phyloP scores from a whole-genome alignment of 2,797 vertebrate species.

The Podarcis lilfordi region DNA sequence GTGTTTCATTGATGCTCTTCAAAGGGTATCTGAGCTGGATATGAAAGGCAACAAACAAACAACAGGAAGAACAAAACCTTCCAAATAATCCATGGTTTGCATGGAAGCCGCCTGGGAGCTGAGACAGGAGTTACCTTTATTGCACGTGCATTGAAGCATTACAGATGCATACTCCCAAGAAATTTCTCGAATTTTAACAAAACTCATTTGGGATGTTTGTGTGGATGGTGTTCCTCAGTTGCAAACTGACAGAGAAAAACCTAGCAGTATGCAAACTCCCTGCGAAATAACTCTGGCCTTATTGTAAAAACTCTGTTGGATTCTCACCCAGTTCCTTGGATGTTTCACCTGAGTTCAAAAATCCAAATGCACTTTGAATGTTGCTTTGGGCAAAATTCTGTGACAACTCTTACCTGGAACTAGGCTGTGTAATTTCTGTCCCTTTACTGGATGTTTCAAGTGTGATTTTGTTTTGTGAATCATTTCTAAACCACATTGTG shows the following conservation, averaged over 20 bases:
- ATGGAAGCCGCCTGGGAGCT: constrained; percentile 8
- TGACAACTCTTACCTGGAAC: not conserved
- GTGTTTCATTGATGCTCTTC: constrained; percentile 48
- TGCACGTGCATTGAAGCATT: constrained; percentile 34
- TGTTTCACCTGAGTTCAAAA: not conserved
- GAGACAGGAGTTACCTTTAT: constrained; percentile 17
- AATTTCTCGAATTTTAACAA: not conserved
- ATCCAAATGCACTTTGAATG: not conserved
- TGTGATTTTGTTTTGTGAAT: not conserved
- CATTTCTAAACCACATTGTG: too few relatives aligned
- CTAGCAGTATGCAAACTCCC: not conserved
- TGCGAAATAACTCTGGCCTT: not conserved
- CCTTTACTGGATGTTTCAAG: not conserved
- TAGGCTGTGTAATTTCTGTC: not conserved
- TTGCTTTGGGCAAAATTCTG: not conserved
- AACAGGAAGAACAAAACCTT: constrained; percentile 33
- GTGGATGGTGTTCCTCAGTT: not conserved
- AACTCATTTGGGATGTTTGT: not conserved
- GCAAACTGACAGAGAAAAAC: not conserved
- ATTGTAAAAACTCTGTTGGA: not conserved
- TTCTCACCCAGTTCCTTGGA: not conserved
- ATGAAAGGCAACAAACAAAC: constrained; percentile 40
- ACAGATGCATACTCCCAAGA: not conserved
- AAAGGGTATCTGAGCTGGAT: constrained; percentile 31
- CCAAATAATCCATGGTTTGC: constrained; percentile 21